These are phyloP conservation scores for Zeuzera pyrina DNA, from an alignment of 2,888 invertebrate species.

Conservation along the genomic window DNA sequence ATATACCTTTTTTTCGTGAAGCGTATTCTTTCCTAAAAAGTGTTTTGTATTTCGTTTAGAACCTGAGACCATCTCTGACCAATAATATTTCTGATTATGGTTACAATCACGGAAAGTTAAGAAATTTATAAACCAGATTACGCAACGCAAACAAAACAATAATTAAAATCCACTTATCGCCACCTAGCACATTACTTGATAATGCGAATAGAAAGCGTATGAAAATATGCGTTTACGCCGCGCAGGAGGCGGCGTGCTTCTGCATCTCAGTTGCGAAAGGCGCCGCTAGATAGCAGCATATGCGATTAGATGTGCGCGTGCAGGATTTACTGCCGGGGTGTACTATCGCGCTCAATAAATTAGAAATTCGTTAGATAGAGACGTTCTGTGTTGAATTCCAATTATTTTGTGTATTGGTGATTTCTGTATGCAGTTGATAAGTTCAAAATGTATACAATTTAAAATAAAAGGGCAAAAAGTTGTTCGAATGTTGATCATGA, in stretches of 20 bases:
- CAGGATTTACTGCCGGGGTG: slow-evolving; percentile 57
- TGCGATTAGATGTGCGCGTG: slow-evolving; percentile 60
- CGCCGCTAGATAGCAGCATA: slow-evolving; percentile 61
- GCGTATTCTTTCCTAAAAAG: no score
- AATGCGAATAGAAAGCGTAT: slow-evolving; percentile 32
- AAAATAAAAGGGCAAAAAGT: no score
- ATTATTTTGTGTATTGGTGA: slow-evolving; percentile 45
- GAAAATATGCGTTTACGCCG: slow-evolving; percentile 23
- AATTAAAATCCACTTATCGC: slow-evolving; percentile 33
- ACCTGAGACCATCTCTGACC: no score
- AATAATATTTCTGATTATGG: no score
- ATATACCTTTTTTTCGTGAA: no score
- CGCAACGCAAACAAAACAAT: slow-evolving; percentile 15
- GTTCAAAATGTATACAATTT: no score
- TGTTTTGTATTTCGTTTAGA: no score
- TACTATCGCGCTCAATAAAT: slow-evolving; percentile 64
- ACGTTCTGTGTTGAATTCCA: slow-evolving; percentile 50
- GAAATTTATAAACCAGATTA: no score
- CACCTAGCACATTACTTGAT: slow-evolving; percentile 37
- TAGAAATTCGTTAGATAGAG: slow-evolving; percentile 72
- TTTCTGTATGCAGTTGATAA: no score
- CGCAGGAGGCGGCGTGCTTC: slow-evolving; percentile 40
- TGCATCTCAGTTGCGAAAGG: slow-evolving; percentile 61
- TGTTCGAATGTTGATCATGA: no score
- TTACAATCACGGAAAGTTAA: no score